Evolutionary conservation across 2,888 invertebrate species (phyloP).

Genomic region (Drosophila putrida): DNA sequence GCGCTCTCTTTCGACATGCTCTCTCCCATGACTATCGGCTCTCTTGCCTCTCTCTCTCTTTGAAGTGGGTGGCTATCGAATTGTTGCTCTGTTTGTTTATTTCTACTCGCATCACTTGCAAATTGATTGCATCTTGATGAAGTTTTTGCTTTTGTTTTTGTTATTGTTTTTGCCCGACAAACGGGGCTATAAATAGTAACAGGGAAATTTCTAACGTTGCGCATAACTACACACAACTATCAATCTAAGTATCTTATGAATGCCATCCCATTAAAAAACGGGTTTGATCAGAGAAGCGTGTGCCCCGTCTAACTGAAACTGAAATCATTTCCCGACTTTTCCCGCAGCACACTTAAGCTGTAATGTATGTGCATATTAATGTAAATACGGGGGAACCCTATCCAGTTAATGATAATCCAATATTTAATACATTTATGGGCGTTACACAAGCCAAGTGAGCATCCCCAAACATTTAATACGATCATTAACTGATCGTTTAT

Average conservation of each 20-base stretch:
- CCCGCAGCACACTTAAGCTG: constrained; percentile 48
- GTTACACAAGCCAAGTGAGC: constrained; percentile 40
- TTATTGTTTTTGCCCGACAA: constrained; percentile 40
- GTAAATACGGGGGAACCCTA: constrained; percentile 50
- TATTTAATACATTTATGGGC: constrained; percentile 40
- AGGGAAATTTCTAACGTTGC: constrained; percentile 71
- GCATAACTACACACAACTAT: constrained; percentile 52
- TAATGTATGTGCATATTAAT: constrained; percentile 58
- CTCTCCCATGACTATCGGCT: constrained; percentile 5
- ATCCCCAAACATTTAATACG: constrained; percentile 51
- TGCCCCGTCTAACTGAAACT: constrained; percentile 71
- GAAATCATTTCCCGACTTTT: constrained; percentile 71
- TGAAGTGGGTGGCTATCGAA: constrained; percentile 47
- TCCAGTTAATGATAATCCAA: constrained; percentile 42
- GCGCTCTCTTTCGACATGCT: constrained; percentile 8
- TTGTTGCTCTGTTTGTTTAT: constrained; percentile 66
- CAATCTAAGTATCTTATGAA: constrained; percentile 43
- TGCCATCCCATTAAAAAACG: constrained; percentile 73
- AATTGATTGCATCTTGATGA: constrained; percentile 74
- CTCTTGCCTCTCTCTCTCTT: constrained; percentile 15
- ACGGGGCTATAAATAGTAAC: constrained; percentile 62
- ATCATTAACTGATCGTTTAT: constrained; percentile 64
- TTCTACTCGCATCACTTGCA: constrained; percentile 70
- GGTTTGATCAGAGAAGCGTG: constrained; percentile 73
- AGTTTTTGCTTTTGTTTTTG: constrained; percentile 23